Base-by-base conservation (phyloP, 2,797 vertebrate genomes). In the Acanthopagrus latus region DNA sequence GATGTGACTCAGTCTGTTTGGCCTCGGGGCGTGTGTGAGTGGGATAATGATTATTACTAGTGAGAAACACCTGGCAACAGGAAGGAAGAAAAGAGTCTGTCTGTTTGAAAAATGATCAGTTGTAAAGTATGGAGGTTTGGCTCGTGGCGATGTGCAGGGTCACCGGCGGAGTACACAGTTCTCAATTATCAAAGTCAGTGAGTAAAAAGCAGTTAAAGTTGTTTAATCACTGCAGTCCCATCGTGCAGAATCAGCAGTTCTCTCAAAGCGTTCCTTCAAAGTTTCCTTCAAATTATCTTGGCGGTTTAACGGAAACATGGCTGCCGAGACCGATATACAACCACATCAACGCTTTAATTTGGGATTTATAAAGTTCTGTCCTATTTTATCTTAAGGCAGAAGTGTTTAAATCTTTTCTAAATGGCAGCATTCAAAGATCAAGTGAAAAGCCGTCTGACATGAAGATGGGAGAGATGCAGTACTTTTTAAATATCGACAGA, bases 11-110 rank as follows among this genome's bases (percentile, higher is more conserved):
- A 64, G 62, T 65, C n/a, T 13, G 60, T 68, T 78, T 18, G 57
- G 58, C 88, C 79, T 81, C 48, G 6, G 84, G 78, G 48, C n/a
- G 3, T 78, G 57, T 64, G 10, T 51, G 43, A 50, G 33, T 66
- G 51, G 65, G 54, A 51, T 67, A 74, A 77, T 86, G 68, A 84
- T 82, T 59, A 78, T 80, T 73, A 67, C 65, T 75, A 64, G 71
- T 73, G 63, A 86, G 81, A 83, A 91, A 88, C 87, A 91, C 86
- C 86, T 81, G 89, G 83, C 64, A 71, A 74, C 75, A 82, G 77
- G 74, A 77, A 79, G 78, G 57, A 83, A 79, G 70, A 85, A 67
- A 82, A 64, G 33, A 58, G 43, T 72, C 69, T 66, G 58, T 71
- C 52, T 50, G 13, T 74, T 41, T 74, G 67, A 70, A 66, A 73